Evolutionary conservation across 2,113 vertebrate species (phyloP), one percentile per base, ranked within the genome.

Genomic region (Heliornis fulica): DNA sequence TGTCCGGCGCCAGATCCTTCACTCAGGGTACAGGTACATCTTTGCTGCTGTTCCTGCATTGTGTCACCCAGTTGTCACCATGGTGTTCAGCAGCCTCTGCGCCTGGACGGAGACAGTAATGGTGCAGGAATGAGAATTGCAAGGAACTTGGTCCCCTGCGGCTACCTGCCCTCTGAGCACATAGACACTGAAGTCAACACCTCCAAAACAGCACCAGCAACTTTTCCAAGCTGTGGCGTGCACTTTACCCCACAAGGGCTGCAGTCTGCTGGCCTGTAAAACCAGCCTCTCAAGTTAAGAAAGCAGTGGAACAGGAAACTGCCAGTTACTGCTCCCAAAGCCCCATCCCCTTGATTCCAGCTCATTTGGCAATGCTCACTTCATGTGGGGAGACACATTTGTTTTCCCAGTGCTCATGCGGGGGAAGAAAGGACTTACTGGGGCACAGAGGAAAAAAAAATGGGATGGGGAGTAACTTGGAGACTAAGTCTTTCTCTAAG

Each of bases 1-100:
- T 60, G 53, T 31, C 71, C 5, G 0, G 36, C 8, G 1, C 46
- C 1, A 8, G 45, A 54, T 56, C 32, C 70, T 79, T 64, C 83
- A 34, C 40, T 65, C 46, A 25, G 32, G 43, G 13, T 45, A 83
- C 2, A 11, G 0, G 2, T 13, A 28, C 7, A 13, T 6, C 53
- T 59, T 54, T 32, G 45, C n/a, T 0, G 1, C 78, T 22, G 13
- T 8, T 86, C 21, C 60, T 72, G 40, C 15, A 1, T 2, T 2
- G 16, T 32, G 51, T 43, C 48, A 32, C 22, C 3, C 1, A 15
- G 7, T 21, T 59, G 40, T 32, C 71, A 56, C 71, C 66, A 41
- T 11, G 9, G 63, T 7, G 68, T 63, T 69, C 57, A 19, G 75
- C 51, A 45, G 51, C 53, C 17, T 76, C 34, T 0, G 9, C 32